Evolutionary conservation across 2,113 vertebrate genomes (phyloP), one percentile per base, ranked within the genome.

Genomic region (Indri indri): DNA sequence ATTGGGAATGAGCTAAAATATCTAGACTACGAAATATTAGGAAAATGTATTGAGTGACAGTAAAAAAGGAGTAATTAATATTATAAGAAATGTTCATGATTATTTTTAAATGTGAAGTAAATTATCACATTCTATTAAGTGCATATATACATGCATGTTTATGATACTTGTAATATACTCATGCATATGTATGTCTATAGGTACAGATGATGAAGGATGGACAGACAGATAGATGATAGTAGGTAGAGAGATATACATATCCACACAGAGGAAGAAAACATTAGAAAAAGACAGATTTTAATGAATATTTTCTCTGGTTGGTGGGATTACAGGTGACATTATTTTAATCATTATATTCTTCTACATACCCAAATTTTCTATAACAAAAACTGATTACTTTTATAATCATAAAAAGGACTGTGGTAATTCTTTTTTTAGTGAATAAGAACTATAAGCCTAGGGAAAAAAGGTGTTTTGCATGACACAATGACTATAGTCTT

Each of bases 61-160:
- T n/a, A n/a, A n/a, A n/a, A 74, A 79, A 63, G 10, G 12, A 52
- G 1, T 42, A n/a, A 37, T 87, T 88, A 84, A 40, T 37, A 42
- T 74, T 66, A 34, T 77, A 68, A 9, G 32, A 4, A 76, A 71
- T 73, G 73, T 11, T 88, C 32, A 34, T 79, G 23, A 14, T 61
- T 82, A 59, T 85, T 96, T 90, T 80, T 79, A 83, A 85, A 32
- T 95, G 50, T 96, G 27, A 94, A 92, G 52, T 14, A 47, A 87
- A 81, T 86, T n/a, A 77, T 66, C 32, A 73, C 91, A 63, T 93
- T 57, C 1, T 40, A 90, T 73, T 87, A 94, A 80, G 81, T 54
- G 3, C 54, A 5, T 61, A 54, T 88, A 20, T 40, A 4, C 30
- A 40, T 12, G 37, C 23, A 27, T 57, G 9, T 37, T 18, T 54